Percentiles rank a stretch among this genome's conserved stretches.
Conservation (phyloP, 2,113 vertebrate genomes). For the Miniopterus natalensis region DNA sequence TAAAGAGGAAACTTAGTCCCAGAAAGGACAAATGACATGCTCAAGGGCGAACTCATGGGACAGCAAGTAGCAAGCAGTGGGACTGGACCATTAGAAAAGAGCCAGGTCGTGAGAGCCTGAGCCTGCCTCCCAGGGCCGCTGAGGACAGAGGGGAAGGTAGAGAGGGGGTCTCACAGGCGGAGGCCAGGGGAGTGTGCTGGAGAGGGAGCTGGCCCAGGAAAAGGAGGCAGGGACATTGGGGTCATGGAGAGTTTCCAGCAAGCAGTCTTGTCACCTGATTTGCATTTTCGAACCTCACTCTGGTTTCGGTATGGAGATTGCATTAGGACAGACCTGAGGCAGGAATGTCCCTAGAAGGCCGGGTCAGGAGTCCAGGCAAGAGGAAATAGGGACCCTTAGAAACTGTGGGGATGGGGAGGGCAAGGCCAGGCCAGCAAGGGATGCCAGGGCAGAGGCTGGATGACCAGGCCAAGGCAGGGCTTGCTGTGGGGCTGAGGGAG, state of each 20-base stretch:
- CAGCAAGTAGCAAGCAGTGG: not conserved
- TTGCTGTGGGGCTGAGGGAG: not conserved
- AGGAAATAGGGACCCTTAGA: not conserved
- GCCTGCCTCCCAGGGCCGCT: not conserved
- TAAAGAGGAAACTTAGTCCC: not conserved
- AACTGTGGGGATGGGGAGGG: not conserved
- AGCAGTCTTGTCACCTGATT: accelerated
- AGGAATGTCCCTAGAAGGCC: not conserved
- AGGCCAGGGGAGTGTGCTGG: not conserved
- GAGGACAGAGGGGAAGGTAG: not conserved
- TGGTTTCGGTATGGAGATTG: not conserved
- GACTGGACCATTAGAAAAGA: not conserved
- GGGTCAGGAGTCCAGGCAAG: not conserved
- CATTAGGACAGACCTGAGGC: not conserved
- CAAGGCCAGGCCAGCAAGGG: not conserved
- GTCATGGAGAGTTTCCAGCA: not conserved
- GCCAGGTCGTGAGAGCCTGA: too few species aligned
- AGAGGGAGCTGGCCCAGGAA: not conserved
- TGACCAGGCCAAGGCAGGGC: not conserved
- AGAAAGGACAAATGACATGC: not conserved
- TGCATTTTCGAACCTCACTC: not conserved
- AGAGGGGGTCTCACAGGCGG: accelerated
- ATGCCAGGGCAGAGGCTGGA: not conserved
- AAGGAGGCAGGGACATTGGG: not conserved
- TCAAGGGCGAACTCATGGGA: not conserved